These are phyloP conservation scores for Cephalopholis sonnerati DNA, from an alignment of 2,113 vertebrate genomes.

Conservation along the genomic window DNA sequence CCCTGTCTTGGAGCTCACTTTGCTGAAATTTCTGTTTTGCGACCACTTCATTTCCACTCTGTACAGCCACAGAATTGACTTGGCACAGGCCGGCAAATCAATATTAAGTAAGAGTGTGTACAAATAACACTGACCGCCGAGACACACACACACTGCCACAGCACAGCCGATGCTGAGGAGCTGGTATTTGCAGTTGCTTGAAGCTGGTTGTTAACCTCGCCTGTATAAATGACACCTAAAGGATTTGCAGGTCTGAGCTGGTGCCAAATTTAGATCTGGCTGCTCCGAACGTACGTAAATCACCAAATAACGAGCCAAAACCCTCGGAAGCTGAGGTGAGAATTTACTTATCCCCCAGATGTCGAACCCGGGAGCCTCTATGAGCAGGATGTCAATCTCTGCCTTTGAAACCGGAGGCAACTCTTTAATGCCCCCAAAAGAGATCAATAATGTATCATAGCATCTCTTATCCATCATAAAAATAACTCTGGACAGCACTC, in stretches of 20 bases:
- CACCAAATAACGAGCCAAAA: conserved; percentile 33
- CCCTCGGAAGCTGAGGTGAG: neutral
- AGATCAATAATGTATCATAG: conserved; percentile 53
- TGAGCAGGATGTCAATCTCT: conserved; percentile 26
- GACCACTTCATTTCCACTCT: conserved; percentile 51
- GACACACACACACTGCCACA: conserved; percentile 23
- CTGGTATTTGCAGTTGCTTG: conserved; percentile 31
- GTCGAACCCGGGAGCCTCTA: neutral
- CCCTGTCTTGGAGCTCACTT: neutral
- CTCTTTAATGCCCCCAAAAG: conserved; percentile 14
- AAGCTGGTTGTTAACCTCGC: conserved; percentile 47
- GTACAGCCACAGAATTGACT: conserved; percentile 54
- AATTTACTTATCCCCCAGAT: conserved; percentile 2
- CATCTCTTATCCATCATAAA: conserved; percentile 18
- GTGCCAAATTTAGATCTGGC: conserved; percentile 54
- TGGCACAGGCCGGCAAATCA: conserved; percentile 66
- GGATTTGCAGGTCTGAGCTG: conserved; percentile 54
- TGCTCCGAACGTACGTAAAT: conserved; percentile 5
- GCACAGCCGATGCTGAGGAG: conserved; percentile 33
- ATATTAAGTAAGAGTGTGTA: conserved; percentile 69
- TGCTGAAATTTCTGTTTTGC: conserved; percentile 17
- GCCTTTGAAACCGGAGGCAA: conserved; percentile 35
- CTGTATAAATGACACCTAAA: conserved; percentile 56
- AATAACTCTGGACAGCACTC: neutral
- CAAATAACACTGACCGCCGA: conserved; percentile 55